Conservation (phyloP, 2,888 invertebrate genomes). For the Drosophila cognata region DNA sequence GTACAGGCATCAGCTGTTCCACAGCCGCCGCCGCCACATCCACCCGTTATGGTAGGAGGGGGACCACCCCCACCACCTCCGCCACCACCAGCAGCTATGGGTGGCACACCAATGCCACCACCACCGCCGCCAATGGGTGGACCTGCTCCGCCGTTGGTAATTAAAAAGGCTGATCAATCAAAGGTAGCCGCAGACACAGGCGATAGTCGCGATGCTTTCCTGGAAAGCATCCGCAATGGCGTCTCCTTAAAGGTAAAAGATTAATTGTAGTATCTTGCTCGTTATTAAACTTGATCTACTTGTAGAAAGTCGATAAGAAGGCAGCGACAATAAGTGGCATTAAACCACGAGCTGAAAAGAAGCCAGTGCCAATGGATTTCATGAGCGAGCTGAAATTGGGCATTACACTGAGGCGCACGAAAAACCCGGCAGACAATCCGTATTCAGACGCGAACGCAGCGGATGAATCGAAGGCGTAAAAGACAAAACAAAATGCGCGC, state of each 20-base stretch:
- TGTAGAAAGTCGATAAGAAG: slow-evolving; percentile 78
- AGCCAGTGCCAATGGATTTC: slow-evolving; percentile 71
- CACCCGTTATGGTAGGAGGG: neutral
- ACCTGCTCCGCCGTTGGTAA: slow-evolving; percentile 16
- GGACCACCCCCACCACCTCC: slow-evolving; percentile 9
- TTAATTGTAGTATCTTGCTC: neutral
- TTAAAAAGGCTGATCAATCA: slow-evolving; percentile 39
- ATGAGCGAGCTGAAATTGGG: slow-evolving; percentile 76
- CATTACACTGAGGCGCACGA: slow-evolving; percentile 66
- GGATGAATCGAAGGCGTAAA: slow-evolving; percentile 72
- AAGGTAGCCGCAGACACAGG: slow-evolving; percentile 27
- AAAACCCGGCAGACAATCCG: slow-evolving; percentile 72
- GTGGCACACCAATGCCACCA: slow-evolving; percentile 47
- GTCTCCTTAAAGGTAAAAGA: slow-evolving; percentile 72
- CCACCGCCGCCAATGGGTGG: slow-evolving; percentile 38
- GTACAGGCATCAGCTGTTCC: neutral
- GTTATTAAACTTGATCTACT: neutral
- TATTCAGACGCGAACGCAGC: slow-evolving; percentile 59
- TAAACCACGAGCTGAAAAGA: slow-evolving; percentile 69
- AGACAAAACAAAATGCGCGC: slow-evolving; percentile 7
- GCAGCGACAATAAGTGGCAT: slow-evolving; percentile 77
- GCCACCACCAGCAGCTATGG: slow-evolving; percentile 48
- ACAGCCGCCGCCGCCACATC: neutral
- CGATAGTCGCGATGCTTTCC: slow-evolving; percentile 69
- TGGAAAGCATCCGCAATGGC: slow-evolving; percentile 77